These are phyloP conservation scores for Leucoma salicis DNA, from an alignment of 2,888 invertebrate genomes.

Conservation along the genomic window DNA sequence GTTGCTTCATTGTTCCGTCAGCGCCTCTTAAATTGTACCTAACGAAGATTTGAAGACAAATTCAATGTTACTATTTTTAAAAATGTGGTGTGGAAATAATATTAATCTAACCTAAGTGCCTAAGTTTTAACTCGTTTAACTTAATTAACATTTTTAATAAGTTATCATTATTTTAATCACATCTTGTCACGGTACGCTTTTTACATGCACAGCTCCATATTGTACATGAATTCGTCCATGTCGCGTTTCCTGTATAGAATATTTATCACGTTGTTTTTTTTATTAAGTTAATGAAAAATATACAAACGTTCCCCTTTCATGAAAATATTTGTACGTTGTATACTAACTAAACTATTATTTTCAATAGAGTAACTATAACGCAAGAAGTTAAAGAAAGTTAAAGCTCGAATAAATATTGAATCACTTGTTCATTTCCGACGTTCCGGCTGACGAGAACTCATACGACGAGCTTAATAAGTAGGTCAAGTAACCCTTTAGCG, in stretches of 20 bases:
- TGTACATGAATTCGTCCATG: too few relatives aligned
- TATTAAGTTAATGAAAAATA: too few relatives aligned
- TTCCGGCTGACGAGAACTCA: conserved; percentile 56
- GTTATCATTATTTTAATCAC: conserved; percentile 57
- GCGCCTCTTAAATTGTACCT: too few relatives aligned
- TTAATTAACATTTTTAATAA: conserved; percentile 64
- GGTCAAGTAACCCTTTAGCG: conserved; percentile 78
- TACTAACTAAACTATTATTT: too few relatives aligned
- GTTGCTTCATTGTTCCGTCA: too few relatives aligned
- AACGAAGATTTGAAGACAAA: too few relatives aligned
- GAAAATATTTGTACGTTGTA: too few relatives aligned
- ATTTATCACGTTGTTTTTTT: too few relatives aligned
- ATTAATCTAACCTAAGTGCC: conserved; percentile 16
- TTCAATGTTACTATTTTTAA: too few relatives aligned
- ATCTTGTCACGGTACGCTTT: conserved; percentile 58
- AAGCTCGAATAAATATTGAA: conserved; percentile 53
- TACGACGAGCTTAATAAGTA: conserved; percentile 67
- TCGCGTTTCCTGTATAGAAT: too few relatives aligned
- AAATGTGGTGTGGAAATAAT: too few relatives aligned
- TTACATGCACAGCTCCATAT: conserved; percentile 47
- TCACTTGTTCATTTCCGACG: conserved; percentile 51
- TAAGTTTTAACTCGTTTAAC: conserved; percentile 41
- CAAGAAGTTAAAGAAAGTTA: conserved; percentile 11
- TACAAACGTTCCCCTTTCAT: too few relatives aligned
- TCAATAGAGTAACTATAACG: conserved; percentile 6